Evolutionary conservation across 2,113 vertebrate genomes (phyloP).

Genomic region (Pterocles orientalis): DNA sequence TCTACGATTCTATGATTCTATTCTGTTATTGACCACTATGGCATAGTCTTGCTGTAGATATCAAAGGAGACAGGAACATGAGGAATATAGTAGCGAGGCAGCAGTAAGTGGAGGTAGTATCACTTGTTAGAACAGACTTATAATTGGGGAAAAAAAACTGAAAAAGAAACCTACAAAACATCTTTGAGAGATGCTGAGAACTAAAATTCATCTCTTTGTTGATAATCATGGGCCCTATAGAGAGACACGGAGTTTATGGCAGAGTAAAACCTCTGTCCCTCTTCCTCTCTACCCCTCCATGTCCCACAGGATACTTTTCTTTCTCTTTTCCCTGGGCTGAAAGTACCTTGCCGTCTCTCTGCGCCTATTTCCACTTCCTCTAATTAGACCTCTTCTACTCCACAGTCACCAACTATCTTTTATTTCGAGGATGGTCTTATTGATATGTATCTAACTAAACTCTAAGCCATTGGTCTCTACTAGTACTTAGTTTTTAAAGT

Average conservation of each 20-base stretch:
- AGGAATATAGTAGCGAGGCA: not conserved
- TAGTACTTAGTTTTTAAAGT: slow-evolving; percentile 6
- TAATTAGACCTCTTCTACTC: slow-evolving; percentile 9
- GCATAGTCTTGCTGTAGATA: not conserved
- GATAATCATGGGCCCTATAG: not conserved
- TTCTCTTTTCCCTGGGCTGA: not conserved
- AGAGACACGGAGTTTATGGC: not conserved
- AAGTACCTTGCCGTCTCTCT: not conserved
- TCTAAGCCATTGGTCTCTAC: not conserved
- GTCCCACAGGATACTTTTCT: not conserved
- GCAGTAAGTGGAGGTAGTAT: not conserved
- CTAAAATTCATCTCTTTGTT: not conserved
- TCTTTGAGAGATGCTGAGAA: not conserved
- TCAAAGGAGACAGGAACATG: not conserved
- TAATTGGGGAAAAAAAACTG: not conserved
- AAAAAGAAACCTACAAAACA: not conserved
- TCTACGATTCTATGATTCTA: too few species aligned
- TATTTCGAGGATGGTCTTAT: slow-evolving; percentile 24
- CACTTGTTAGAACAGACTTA: not conserved
- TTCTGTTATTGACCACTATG: not conserved
- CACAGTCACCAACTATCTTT: not conserved
- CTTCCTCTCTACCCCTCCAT: not conserved
- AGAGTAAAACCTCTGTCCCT: not conserved
- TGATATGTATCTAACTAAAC: slow-evolving; percentile 17
- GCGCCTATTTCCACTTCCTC: not conserved